Evolutionary conservation across 2,888 invertebrate species (phyloP), one percentile per base, ranked within the genome.

Genomic region (Apotomis capreana): DNA sequence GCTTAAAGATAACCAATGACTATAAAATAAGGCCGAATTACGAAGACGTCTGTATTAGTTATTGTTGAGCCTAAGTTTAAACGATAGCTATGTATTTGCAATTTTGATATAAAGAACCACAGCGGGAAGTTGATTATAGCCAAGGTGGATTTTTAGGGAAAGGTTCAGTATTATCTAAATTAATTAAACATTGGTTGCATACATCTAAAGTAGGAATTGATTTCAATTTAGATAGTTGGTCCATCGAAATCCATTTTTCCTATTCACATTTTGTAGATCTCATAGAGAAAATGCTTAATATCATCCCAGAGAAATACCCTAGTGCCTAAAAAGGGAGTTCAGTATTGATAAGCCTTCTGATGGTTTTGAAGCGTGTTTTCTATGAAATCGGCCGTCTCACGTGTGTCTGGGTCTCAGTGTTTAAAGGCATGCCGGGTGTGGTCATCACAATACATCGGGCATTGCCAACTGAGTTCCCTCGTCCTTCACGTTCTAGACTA

Each of bases 211-310:
- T 83, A 81, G 80, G 83, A 82, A 83, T 85, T 84, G 84, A 80
- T 86, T 87, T 86, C 78, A 79, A 77, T 76, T 80, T 76, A 75
- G 74, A 74, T 75, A 78, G 82, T 86, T 82, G 87, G 83, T 84
- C 84, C 84, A 87, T 87, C 82, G 81, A 81, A 84, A 87, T 87
- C 83, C 84, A 86, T 87, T 80, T 83, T 81, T 83, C 86, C 85
- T 87, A 84, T 88, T 85, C 85, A 81, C 83, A 76, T 78, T 69
- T 74, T 75, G 74, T 75, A 75, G 75, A 70, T 73, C 60, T 58
- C 68, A 63, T 46, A 4, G 44, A 61, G 67, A 52, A 57, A 46
- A 26, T 36, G 55, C 55, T 65, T 65, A 3, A n/a, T 46, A 26
- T 46, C 9, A 55, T 54, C 12, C 26, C 44, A 26, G 15, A 55